Evolutionary conservation across 2,797 vertebrate genomes (phyloP).

Genomic region (Sebastes minor): DNA sequence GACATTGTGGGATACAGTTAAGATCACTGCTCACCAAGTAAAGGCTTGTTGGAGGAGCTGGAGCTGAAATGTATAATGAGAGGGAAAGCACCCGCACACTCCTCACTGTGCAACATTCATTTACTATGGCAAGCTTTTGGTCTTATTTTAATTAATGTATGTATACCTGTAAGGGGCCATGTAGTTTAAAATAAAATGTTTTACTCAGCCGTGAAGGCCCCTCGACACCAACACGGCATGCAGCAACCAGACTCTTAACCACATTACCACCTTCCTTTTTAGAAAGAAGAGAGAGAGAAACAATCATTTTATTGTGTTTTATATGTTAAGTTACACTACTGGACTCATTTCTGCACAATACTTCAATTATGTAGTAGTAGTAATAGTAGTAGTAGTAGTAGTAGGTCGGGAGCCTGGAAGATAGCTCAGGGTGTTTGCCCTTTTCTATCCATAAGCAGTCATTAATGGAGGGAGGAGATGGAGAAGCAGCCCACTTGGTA

Average conservation of each 20-base stretch:
- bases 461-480: no score
- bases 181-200: not conserved
- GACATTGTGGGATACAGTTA: slow-evolving; percentile 5
- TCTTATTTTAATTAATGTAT: not conserved
- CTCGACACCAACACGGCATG: not conserved
- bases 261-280: not conserved
- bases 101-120: not conserved
- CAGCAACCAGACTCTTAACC: not conserved
- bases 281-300: not conserved
- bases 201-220: not conserved
- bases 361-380: not conserved
- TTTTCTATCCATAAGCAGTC: no score
- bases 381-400: not conserved
- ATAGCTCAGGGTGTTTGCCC: no score
- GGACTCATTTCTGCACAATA: not conserved
- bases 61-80: slow-evolving; percentile 12
- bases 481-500: no score
- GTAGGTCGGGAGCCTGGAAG: no score
- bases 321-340: not conserved
- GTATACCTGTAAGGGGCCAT: not conserved
- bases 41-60: not conserved
- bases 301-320: not conserved
- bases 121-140: not conserved
- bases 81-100: not conserved
- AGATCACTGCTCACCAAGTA: not conserved